phyloP scores from a whole-genome alignment of 2,797 vertebrate species.

The Anguilla megastoma region DNA sequence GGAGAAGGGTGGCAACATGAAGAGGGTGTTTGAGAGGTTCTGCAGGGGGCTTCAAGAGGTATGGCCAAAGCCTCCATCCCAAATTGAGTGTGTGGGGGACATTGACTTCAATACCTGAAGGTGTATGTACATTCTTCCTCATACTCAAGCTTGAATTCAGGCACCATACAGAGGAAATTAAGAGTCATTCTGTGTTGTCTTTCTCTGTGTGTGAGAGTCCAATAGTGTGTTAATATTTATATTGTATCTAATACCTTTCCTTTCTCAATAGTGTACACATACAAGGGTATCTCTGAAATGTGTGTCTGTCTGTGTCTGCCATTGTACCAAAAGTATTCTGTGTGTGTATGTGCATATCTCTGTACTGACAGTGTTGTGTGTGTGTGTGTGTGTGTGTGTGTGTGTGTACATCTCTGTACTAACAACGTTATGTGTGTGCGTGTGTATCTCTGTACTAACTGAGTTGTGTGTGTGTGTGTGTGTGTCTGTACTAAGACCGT shows the following conservation, averaged over 20 bases:
- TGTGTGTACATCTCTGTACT: too few species aligned
- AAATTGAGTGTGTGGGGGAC: background rate
- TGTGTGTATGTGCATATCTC: background rate
- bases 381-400: background rate
- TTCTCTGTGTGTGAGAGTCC: background rate
- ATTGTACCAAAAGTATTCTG: background rate
- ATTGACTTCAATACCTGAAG: background rate
- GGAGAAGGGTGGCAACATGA: conserved; percentile 98
- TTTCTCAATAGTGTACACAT: background rate
- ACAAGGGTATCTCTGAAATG: too few species aligned
- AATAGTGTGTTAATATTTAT: background rate
- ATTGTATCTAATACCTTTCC: background rate
- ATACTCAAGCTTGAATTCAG: background rate
- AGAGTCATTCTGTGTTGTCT: background rate
- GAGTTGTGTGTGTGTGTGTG: background rate
- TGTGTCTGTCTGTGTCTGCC: too few species aligned
- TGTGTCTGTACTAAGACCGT: too few species aligned
- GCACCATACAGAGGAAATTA: background rate
- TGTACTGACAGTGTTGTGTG: background rate
- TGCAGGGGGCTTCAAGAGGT: conserved; percentile 90
- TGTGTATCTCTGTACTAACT: too few species aligned
- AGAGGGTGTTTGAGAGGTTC: conserved; percentile 91
- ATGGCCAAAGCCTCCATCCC: conserved; percentile 26
- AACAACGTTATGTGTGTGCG: too few species aligned
- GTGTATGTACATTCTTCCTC: background rate